phyloP scores from a whole-genome alignment of 2,888 invertebrate genomes.

The Dasysyrphus tricinctus region DNA sequence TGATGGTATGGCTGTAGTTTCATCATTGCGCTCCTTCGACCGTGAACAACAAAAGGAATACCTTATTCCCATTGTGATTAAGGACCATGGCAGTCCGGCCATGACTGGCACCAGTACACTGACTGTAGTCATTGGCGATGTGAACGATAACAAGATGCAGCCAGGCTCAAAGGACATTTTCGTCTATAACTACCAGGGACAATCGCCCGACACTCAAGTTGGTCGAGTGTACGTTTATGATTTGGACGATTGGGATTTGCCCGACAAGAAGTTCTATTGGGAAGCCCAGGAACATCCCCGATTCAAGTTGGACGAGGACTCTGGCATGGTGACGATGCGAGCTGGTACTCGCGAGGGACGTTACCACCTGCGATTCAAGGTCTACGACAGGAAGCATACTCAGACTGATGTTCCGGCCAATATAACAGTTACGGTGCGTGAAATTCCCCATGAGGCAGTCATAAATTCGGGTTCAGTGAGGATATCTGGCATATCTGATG shows the following conservation, averaged over 20 bases:
- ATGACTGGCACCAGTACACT: constrained; percentile 98
- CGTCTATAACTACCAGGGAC: constrained; percentile 97
- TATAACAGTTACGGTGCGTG: constrained; percentile 96
- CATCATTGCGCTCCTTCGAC: constrained; percentile 95
- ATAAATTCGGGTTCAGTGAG: constrained; percentile 97
- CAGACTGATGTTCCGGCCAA: constrained; percentile 98
- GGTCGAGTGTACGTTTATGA: constrained; percentile 98
- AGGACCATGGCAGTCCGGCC: constrained; percentile 97
- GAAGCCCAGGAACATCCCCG: constrained; percentile 93
- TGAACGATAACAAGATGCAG: constrained; percentile 99
- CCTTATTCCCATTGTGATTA: constrained; percentile 97
- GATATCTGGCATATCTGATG: constrained; percentile 96
- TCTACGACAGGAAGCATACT: constrained; percentile 96
- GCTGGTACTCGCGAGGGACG: constrained; percentile 95
- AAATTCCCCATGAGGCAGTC: constrained; percentile 97
- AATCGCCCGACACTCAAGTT: constrained; percentile 94
- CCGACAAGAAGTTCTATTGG: constrained; percentile 99
- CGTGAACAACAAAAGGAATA: constrained; percentile 98
- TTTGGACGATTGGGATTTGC: constrained; percentile 99
- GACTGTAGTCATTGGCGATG: constrained; percentile 98
- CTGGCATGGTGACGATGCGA: constrained; percentile 97
- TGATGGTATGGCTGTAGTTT: constrained; percentile 99
- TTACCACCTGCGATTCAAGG: constrained; percentile 92
- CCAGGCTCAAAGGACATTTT: constrained; percentile 98
- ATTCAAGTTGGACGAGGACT: constrained; percentile 94